These are phyloP conservation scores for Mantis religiosa DNA, from an alignment of 2,888 invertebrate species.

Conservation along the genomic window DNA sequence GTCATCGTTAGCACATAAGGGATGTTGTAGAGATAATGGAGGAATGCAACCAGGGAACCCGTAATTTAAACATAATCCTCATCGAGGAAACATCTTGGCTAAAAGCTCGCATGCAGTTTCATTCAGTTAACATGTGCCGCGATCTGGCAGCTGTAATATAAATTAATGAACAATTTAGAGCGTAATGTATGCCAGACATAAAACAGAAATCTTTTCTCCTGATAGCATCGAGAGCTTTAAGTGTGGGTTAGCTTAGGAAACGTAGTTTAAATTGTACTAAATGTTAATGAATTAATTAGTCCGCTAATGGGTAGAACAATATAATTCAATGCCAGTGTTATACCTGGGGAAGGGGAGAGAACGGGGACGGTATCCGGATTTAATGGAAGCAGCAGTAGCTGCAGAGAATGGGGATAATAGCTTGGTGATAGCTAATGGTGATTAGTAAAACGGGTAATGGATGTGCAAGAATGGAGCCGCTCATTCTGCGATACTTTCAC, in stretches of 20 bases:
- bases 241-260: not conserved
- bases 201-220: not conserved
- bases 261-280: not conserved
- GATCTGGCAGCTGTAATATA: not conserved
- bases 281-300: conserved; percentile 6
- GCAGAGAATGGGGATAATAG: not conserved
- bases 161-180: not conserved
- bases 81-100: not conserved
- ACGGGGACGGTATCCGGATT: not conserved
- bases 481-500: not conserved
- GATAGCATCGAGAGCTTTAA: not conserved
- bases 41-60: not conserved
- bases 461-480: not conserved
- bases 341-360: not conserved
- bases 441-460: conserved; percentile 1
- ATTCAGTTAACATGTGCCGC: not conserved
- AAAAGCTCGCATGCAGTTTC: not conserved
- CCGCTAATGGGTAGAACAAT: not conserved
- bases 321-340: not conserved
- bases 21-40: not conserved
- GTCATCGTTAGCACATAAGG: not conserved
- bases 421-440: not conserved
- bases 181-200: not conserved
- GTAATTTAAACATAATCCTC: not conserved
- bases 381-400: not conserved